These are phyloP conservation scores for Mobula hypostoma DNA, from an alignment of 2,113 vertebrate species.

Conservation along the genomic window DNA sequence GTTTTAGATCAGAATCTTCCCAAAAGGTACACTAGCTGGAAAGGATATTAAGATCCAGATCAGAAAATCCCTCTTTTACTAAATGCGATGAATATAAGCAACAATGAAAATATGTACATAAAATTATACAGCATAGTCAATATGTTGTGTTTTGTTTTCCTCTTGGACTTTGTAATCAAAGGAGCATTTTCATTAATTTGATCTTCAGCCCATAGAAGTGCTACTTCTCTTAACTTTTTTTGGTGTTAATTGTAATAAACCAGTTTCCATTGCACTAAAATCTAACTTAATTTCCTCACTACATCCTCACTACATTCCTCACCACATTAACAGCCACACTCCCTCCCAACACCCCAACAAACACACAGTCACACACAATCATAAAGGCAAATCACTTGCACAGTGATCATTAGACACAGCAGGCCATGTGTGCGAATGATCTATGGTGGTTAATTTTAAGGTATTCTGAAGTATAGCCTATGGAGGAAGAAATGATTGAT, in stretches of 20 bases:
- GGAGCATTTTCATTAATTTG: neutral
- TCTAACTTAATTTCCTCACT: neutral
- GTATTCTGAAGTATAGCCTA: neutral
- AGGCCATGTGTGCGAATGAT: neutral
- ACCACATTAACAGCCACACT: too few relatives aligned
- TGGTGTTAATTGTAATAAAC: neutral
- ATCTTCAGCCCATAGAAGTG: neutral
- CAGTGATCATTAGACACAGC: neutral
- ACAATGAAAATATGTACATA: neutral
- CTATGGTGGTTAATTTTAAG: neutral
- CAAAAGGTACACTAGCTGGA: too few relatives aligned
- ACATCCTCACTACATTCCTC: neutral
- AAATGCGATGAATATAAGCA: too few relatives aligned
- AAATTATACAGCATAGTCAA: neutral
- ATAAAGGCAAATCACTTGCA: neutral
- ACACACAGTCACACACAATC: neutral
- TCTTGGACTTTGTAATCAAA: neutral
- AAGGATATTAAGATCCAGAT: too few relatives aligned
- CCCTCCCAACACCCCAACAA: too few relatives aligned
- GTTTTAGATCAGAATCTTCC: too few relatives aligned
- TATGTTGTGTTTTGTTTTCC: neutral
- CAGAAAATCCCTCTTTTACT: too few relatives aligned
- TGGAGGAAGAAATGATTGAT: neutral
- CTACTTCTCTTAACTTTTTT: neutral
- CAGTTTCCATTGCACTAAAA: neutral